Conservation (phyloP, 2,888 invertebrate genomes). For the Mongoloraphidia duomilia region DNA sequence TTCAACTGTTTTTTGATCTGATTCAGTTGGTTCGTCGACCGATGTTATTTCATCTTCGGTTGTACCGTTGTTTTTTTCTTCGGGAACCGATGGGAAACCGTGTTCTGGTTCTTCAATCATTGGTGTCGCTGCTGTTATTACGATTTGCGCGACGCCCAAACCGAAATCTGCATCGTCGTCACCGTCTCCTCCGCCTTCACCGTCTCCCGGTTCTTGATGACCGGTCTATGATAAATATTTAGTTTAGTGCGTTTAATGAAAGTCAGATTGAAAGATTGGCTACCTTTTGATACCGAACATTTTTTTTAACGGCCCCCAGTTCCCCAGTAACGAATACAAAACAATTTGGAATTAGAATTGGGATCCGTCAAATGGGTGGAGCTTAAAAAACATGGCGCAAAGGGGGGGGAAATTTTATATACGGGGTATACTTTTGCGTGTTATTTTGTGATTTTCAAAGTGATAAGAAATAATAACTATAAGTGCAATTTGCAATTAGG, state of each 20-base stretch:
- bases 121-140: constrained; percentile 87
- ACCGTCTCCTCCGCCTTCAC: constrained; percentile 14
- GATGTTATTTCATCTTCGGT: constrained; percentile 14
- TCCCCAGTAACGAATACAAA: no score
- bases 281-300: no score
- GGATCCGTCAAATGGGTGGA: no score
- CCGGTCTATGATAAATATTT: constrained; percentile 2
- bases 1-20: constrained; percentile 17
- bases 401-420: no score
- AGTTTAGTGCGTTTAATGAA: constrained; percentile 6
- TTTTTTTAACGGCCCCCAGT: no score
- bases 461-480: no score
- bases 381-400: no score
- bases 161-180: constrained; percentile 41
- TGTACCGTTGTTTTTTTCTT: constrained; percentile 22
- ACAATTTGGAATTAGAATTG: not conserved
- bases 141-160: constrained; percentile 76
- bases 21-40: constrained; percentile 13
- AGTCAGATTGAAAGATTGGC: not conserved
- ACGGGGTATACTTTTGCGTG: no score
- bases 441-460: no score
- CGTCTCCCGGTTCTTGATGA: constrained; percentile 12
- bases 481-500: no score
- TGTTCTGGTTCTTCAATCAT: constrained; percentile 77
- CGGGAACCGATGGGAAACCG: constrained; percentile 52